These are phyloP conservation scores for Tricholauxania praeusta DNA, from an alignment of 2,888 invertebrate species.

Conservation along the genomic window DNA sequence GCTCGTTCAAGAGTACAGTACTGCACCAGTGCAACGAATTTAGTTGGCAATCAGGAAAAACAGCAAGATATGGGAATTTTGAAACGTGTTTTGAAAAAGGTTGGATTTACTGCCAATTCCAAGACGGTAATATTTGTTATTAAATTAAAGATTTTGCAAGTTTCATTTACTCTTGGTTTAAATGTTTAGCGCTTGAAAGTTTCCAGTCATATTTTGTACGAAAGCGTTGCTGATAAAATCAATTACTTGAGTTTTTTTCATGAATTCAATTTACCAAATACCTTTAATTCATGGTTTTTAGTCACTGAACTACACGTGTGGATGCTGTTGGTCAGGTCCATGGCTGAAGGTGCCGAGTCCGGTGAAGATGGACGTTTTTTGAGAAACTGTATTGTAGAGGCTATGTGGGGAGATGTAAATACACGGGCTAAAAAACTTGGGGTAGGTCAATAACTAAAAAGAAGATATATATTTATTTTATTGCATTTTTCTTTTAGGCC, in stretches of 20 bases:
- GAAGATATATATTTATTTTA: no score
- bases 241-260: conserved; percentile 77
- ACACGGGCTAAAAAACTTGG: conserved; percentile 80
- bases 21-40: conserved; percentile 47
- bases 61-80: conserved; percentile 69
- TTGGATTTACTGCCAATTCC: conserved; percentile 72
- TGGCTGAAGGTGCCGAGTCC: conserved; percentile 80
- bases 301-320: conserved; percentile 92
- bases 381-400: conserved; percentile 81
- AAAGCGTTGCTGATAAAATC: conserved; percentile 77
- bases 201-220: conserved; percentile 77
- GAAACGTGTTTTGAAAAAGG: conserved; percentile 73
- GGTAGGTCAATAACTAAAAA: conserved; percentile 60
- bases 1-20: neutral
- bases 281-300: conserved; percentile 90
- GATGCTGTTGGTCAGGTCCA: conserved; percentile 83
- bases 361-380: conserved; percentile 77
- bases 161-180: neutral
- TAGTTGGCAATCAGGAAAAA: conserved; percentile 48
- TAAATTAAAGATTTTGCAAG: neutral
- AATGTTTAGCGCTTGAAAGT: conserved; percentile 72
- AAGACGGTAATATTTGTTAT: conserved; percentile 68
- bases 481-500: conserved; percentile 68
- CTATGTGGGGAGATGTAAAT: conserved; percentile 87
- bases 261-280: conserved; percentile 82